Evolutionary conservation across 2,797 vertebrate genomes (phyloP).

Genomic region (Notolabrus celidotus): DNA sequence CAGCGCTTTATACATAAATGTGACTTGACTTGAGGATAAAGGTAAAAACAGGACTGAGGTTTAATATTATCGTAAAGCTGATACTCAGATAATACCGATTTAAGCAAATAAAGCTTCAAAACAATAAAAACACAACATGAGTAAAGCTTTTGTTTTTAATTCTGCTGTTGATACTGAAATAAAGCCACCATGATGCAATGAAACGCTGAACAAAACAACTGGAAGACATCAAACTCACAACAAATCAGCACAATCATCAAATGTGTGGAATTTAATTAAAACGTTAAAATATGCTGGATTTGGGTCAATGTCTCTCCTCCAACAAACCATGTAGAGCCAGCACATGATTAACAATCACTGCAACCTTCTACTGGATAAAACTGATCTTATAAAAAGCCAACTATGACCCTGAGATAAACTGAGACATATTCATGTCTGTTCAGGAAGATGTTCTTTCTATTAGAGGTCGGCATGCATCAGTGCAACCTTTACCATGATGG

Average conservation of each 20-base stretch:
- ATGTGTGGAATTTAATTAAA: constrained; percentile 17
- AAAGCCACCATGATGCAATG: background rate
- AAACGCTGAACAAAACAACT: background rate
- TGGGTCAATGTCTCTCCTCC: constrained; percentile 5
- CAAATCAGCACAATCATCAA: constrained; percentile 10
- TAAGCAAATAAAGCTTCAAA: background rate
- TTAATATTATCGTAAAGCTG: background rate
- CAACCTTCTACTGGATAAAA: too few species aligned
- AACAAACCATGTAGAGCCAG: background rate
- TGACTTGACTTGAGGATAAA: too few species aligned
- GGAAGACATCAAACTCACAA: background rate
- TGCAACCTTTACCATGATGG: constrained; percentile 1
- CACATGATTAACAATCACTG: background rate
- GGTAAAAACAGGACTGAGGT: too few species aligned
- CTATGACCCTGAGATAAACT: too few species aligned
- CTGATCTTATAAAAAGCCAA: too few species aligned
- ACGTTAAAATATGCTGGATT: background rate
- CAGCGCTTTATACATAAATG: too few species aligned
- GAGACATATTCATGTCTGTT: too few species aligned
- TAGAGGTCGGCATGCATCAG: background rate
- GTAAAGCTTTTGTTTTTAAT: background rate
- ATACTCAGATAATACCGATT: background rate
- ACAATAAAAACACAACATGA: background rate
- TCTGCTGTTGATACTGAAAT: background rate
- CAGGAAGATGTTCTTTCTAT: background rate